Conservation (phyloP, 2,888 invertebrate genomes). For the Uloborus plumipes region DNA sequence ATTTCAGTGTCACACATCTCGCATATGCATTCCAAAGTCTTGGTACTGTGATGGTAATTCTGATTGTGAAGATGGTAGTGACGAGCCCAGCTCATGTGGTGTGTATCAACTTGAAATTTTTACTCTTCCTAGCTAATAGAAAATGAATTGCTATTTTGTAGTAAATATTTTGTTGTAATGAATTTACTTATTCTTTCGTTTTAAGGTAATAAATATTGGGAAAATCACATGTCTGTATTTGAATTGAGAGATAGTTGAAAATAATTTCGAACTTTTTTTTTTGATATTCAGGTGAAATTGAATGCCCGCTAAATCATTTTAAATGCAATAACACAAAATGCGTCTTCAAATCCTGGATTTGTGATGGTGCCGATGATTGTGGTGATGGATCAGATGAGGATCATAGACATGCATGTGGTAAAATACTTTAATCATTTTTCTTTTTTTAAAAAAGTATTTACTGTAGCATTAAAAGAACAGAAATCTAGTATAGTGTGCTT, state of each 20-base stretch:
- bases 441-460: no score
- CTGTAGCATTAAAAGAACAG: no score
- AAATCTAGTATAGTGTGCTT: no score
- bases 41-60: conserved; percentile 95
- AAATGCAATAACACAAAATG: conserved; percentile 81
- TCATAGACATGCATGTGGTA: conserved; percentile 71
- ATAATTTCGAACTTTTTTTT: not conserved
- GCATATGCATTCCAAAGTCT: conserved; percentile 90
- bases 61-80: conserved; percentile 92
- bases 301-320: conserved; percentile 67
- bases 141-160: conserved; percentile 67
- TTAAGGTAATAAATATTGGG: not conserved
- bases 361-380: conserved; percentile 94
- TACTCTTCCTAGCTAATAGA: not conserved
- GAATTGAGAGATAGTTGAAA: not conserved
- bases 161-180: not conserved
- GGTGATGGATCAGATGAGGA: conserved; percentile 92
- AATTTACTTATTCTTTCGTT: not conserved
- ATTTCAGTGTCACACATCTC: conserved; percentile 88
- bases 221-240: no score
- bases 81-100: conserved; percentile 88
- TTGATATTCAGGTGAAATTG: conserved; percentile 68
- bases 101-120: conserved; percentile 52
- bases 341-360: conserved; percentile 92
- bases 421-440: not conserved